Evolutionary conservation across 1,140 invertebrate species (phyloP).

Genomic region (Episyrphus balteatus): DNA sequence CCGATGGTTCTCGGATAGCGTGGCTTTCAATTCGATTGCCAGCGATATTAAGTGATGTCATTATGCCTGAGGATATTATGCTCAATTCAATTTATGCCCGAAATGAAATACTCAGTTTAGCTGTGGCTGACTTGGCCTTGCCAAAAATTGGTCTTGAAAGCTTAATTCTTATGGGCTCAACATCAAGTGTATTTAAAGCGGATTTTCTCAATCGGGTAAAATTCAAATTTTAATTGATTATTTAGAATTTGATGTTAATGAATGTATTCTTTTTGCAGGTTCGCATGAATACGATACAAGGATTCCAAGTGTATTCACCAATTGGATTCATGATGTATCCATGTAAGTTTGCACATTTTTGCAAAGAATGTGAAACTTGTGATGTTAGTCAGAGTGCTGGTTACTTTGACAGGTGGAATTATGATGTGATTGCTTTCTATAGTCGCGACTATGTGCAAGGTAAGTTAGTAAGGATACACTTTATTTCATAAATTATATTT

Average conservation of each 20-base stretch:
- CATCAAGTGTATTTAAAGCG: constrained; percentile 53
- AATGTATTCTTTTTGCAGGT: constrained; percentile 41
- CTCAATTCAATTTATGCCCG: constrained; percentile 25
- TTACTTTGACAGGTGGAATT: constrained; percentile 64
- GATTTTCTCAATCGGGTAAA: constrained; percentile 76
- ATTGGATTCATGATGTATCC: constrained; percentile 68
- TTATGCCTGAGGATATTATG: constrained; percentile 24
- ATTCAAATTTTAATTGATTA: constrained; percentile 7
- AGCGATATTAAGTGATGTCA: constrained; percentile 16
- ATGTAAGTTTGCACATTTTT: constrained; percentile 42
- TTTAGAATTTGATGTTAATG: not conserved
- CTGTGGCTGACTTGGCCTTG: constrained; percentile 56
- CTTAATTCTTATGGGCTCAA: constrained; percentile 53
- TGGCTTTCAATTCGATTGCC: constrained; percentile 60
- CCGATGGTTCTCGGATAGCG: constrained; percentile 53
- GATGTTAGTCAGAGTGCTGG: constrained; percentile 69
- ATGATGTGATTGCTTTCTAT: constrained; percentile 69
- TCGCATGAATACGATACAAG: constrained; percentile 73
- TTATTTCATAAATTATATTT: no score
- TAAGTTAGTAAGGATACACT: constrained; percentile 33
- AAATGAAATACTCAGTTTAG: constrained; percentile 47
- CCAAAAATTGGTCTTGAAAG: constrained; percentile 60
- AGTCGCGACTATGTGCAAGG: constrained; percentile 64
- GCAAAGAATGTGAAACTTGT: constrained; percentile 44
- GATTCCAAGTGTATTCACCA: constrained; percentile 69